Conservation (phyloP, 2,113 vertebrate genomes). For the Tiliqua scincoides region DNA sequence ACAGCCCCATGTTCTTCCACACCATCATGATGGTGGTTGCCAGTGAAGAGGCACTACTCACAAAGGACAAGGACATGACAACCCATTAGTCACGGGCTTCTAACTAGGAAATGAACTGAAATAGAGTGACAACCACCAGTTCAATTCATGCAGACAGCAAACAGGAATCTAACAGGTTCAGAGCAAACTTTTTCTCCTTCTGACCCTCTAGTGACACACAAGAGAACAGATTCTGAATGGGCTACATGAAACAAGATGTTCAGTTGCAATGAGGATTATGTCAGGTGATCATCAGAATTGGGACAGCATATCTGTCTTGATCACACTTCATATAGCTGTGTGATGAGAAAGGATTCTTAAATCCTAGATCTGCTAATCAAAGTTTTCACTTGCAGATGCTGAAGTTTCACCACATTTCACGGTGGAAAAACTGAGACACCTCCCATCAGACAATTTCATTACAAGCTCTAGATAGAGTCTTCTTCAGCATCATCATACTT, state of each 20-base stretch:
- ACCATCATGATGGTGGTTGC: neutral
- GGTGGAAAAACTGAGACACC: neutral
- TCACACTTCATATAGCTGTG: neutral
- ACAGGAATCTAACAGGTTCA: neutral
- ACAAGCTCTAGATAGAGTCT: neutral
- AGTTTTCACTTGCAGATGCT: neutral
- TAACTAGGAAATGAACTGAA: neutral
- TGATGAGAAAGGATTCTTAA: neutral
- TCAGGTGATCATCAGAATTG: neutral
- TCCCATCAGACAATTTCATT: neutral
- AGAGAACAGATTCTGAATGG: neutral
- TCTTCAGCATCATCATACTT: conserved; percentile 64
- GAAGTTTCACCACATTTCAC: neutral
- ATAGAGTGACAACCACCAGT: neutral
- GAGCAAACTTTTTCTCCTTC: neutral
- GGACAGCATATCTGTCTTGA: neutral
- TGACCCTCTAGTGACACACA: neutral
- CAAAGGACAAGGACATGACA: neutral
- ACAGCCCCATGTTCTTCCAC: neutral
- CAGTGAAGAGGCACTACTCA: neutral
- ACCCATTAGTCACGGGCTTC: neutral
- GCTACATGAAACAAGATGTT: neutral
- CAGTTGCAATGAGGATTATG: neutral
- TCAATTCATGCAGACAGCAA: neutral
- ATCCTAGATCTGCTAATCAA: neutral